Base-by-base conservation (phyloP, 2,113 vertebrate species). In the Melospiza melodia region DNA sequence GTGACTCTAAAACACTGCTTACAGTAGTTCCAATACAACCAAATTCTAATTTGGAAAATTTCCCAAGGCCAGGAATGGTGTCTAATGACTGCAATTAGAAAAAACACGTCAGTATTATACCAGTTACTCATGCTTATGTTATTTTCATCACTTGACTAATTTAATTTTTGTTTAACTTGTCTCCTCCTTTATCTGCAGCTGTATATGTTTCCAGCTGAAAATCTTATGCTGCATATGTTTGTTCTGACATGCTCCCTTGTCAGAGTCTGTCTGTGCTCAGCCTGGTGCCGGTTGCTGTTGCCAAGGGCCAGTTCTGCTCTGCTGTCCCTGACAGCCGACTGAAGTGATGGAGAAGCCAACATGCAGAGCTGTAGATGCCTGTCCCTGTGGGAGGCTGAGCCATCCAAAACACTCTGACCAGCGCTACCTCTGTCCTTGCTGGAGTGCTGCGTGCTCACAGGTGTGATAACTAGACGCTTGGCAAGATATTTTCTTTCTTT, bases 81-180 rank as follows among this genome's bases (percentile, higher is more conserved):
- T 72, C 25, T 55, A 37, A 30, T 22, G 9, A 41, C 33, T 54
- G 4, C 1, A 22, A 27, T 19, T 51, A 57, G 19, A 51, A 88
- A 69, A 79, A 30, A 10, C 1, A 1, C 1, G 0, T 27, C 30
- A 61, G 1, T 58, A 24, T n/a, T 58, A 10, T 18, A 69, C 8
- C 8, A 37, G 11, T 15, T 91, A 15, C 11, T 57, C 20, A 17
- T 43, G 39, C 9, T 61, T 4, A 5, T 30, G 4, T 21, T 35
- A 46, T 76, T 84, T 85, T 21, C 52, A 10, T 33, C 19, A 19
- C 10, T 51, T 37, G 41, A 24, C 4, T 58, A 2, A 18, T 25
- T 79, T 61, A 23, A 6, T 22, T 43, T 49, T 55, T 57, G 1
- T 57, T 9, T 84, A 43, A 28, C 5, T 41, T 6, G 10, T 44